phyloP scores from a whole-genome alignment of 2,113 vertebrate genomes.

The Pogonocichla stellata region DNA sequence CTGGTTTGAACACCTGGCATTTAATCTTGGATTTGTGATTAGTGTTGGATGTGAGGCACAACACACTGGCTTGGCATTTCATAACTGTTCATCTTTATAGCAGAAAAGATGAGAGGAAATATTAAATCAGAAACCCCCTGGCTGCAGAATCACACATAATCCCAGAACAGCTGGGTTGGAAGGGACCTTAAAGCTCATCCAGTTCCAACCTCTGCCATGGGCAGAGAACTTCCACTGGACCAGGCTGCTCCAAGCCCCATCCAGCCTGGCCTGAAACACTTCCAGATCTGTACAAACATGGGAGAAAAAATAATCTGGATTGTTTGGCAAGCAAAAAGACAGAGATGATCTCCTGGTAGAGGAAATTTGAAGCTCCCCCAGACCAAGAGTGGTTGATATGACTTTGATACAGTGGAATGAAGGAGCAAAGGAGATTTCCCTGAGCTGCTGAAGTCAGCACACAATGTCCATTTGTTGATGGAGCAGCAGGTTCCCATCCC shows the following conservation, averaged over 20 bases:
- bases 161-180: neutral
- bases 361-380: neutral
- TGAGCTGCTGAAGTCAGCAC: neutral
- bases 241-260: rapidly evolving
- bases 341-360: neutral
- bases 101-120: neutral
- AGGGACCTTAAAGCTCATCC: neutral
- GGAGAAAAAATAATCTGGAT: neutral
- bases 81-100: neutral
- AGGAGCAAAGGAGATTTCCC: neutral
- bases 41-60: neutral
- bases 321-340: neutral
- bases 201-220: neutral
- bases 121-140: neutral
- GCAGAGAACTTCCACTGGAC: neutral
- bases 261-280: neutral
- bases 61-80: neutral
- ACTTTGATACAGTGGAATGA: neutral
- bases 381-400: neutral
- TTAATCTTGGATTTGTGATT: neutral
- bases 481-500: neutral
- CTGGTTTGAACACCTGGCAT: neutral
- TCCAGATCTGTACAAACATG: neutral
- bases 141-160: neutral
- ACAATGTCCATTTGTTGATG: neutral